These are phyloP conservation scores for Tetragonula clypearis DNA, from an alignment of 1,140 invertebrate genomes.

Conservation along the genomic window DNA sequence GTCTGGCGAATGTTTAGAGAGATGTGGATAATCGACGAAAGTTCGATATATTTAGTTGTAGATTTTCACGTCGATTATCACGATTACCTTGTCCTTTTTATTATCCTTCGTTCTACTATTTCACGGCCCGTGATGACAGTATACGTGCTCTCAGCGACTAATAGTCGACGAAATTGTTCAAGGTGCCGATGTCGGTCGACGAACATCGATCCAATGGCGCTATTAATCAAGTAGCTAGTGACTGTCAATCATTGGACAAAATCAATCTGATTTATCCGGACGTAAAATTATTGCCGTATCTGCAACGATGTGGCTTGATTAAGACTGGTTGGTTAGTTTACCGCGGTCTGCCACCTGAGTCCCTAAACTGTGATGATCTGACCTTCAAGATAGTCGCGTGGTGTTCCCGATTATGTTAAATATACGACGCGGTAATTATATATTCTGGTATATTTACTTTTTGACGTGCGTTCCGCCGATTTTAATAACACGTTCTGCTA, in stretches of 20 bases:
- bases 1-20: neutral
- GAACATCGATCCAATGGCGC: neutral
- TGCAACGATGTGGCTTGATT: neutral
- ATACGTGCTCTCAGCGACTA: neutral
- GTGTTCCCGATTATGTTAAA: neutral
- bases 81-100: neutral
- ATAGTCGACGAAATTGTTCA: neutral
- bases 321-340: neutral
- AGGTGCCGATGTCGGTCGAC: neutral
- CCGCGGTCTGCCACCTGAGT: neutral
- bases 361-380: neutral
- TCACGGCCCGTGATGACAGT: neutral
- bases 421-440: neutral
- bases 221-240: constrained; percentile 8
- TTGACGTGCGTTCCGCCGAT: neutral
- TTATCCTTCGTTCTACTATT: neutral
- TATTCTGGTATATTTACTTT: neutral
- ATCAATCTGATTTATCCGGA: neutral
- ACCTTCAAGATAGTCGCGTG: no score
- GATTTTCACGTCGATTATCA: neutral
- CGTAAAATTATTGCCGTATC: neutral
- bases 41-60: neutral
- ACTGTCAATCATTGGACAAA: constrained; percentile 14
- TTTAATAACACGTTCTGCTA: no score
- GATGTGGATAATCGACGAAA: neutral